Conservation (phyloP, 2,888 invertebrate species). For the Xanthia togata region DNA sequence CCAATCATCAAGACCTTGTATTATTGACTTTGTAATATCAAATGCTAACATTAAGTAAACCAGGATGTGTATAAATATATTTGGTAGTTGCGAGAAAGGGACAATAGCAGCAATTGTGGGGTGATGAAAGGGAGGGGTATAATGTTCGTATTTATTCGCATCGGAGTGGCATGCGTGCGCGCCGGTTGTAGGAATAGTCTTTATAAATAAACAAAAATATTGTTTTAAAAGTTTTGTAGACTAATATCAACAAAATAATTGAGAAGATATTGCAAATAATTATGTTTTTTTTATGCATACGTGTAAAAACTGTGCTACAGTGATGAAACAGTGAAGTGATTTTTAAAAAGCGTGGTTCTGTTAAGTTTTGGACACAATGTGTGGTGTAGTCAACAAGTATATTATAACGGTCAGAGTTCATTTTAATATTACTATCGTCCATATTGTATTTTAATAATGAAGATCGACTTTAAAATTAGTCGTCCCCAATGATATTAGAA, state of each 20-base stretch:
- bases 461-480: background rate
- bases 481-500: no score
- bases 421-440: background rate
- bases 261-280: background rate
- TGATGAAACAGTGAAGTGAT: background rate
- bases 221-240: background rate
- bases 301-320: background rate
- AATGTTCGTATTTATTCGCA: constrained; percentile 50
- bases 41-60: constrained; percentile 26
- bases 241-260: background rate
- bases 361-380: constrained; percentile 53
- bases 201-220: constrained; percentile 37
- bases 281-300: background rate
- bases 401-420: constrained; percentile 65
- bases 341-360: background rate
- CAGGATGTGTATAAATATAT: constrained; percentile 48
- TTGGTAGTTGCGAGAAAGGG: constrained; percentile 50
- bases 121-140: constrained; percentile 41
- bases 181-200: constrained; percentile 35
- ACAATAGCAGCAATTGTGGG: constrained; percentile 38
- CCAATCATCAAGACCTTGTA: constrained; percentile 33
- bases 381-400: constrained; percentile 61
- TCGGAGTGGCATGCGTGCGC: constrained; percentile 51
- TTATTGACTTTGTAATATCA: constrained; percentile 16
- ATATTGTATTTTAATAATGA: background rate